Percentiles rank a stretch among this genome's conserved stretches.
phyloP scores from a whole-genome alignment of 2,888 invertebrate genomes.

The Hetaerina titia region DNA sequence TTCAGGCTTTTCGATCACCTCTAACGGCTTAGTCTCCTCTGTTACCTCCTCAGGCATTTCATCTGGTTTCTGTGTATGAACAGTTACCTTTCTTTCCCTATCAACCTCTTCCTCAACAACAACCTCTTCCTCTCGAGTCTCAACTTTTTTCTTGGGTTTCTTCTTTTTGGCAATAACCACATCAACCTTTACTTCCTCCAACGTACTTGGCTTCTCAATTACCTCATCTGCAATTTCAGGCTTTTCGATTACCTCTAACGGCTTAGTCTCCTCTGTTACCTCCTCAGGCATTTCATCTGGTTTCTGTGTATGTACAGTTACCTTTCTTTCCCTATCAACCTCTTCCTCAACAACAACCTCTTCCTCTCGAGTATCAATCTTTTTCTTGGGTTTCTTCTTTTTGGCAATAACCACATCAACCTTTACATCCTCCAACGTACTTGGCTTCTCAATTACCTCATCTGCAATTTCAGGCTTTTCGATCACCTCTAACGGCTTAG shows the following conservation, averaged over 20 bases:
- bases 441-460: background rate
- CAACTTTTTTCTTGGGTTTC: constrained; percentile 50
- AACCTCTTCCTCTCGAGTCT: background rate
- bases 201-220: constrained; percentile 70
- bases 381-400: background rate
- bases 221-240: constrained; percentile 53
- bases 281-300: background rate
- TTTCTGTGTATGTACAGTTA: no score
- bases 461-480: constrained; percentile 71
- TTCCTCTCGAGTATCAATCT: constrained; percentile 44
- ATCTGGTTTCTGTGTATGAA: constrained; percentile 57
- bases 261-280: background rate
- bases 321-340: background rate
- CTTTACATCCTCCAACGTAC: constrained; percentile 72
- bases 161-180: constrained; percentile 66
- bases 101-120: constrained; percentile 40
- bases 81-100: constrained; percentile 68
- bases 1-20: constrained; percentile 74
- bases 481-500: constrained; percentile 72
- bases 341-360: constrained; percentile 44
- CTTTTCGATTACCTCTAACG: constrained; percentile 56
- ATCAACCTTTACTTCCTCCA: constrained; percentile 68
- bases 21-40: constrained; percentile 70
- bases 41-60: constrained; percentile 25
- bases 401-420: background rate